Base-by-base conservation (phyloP, 2,113 vertebrate genomes). In the Daphoenositta chrysoptera region DNA sequence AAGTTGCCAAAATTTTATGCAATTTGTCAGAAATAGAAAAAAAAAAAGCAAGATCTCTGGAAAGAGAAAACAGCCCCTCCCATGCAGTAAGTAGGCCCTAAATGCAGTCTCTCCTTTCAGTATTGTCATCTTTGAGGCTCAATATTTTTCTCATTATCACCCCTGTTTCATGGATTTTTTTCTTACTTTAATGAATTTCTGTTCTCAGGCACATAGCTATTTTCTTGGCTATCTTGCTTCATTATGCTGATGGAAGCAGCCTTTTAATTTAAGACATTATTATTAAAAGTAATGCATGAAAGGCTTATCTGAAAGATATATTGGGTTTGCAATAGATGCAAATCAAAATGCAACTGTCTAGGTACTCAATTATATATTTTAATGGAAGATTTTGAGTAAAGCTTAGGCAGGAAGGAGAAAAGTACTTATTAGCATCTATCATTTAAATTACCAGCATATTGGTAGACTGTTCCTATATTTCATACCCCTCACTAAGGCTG, bases 201-300 rank as follows among this genome's bases (percentile, higher is more conserved):
- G 15, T 82, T 51, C 50, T 65, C 28, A 71, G 40, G 33, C 61
- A 40, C 57, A 79, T 11, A 89, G 35, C 18, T 84, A 33, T 91
- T 95, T 96, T 83, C 84, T 94, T 87, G 70, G 77, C 82, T 94
- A 61, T 87, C 84, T 85, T 90, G 83, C 50, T 89, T 90, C 84
- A 77, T 96, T 94, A 83, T 91, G 90, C 84, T 93, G 84, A 94
- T 87, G 78, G 65, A 94, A 95, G 73, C 47, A 70, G 70, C 70
- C 73, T 87, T 93, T 89, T 91, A 79, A 94, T 87, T 95, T 91
- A 82, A 90, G 70, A 54, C 53, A 76, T 69, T 83, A 72, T 78
- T 87, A 93, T 88, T 86, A 79, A 73, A 85, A 87, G 45, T 50
- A 87, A 85, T 53, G 42, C 63, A 85, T 33, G 54, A 82, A 93